Percentiles rank a stretch among this genome's conserved stretches.
These are phyloP conservation scores for roundworm (Caenorhabditis elegans) DNA, from an alignment of 1,140 invertebrate genomes.

Conservation along the genomic window DNA sequence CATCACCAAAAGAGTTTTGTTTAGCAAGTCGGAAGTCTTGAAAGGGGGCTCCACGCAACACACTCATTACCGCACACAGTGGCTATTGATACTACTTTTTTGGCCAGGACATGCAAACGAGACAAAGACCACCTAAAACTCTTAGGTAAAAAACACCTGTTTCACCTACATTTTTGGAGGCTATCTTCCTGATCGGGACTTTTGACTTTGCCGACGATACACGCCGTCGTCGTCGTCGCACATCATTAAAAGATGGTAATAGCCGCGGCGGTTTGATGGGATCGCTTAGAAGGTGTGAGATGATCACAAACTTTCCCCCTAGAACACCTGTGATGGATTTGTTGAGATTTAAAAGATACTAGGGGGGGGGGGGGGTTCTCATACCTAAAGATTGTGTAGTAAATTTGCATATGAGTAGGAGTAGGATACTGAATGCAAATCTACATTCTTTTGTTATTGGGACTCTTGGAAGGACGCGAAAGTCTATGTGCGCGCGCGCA, in stretches of 20 bases:
- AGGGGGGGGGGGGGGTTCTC: too few species aligned
- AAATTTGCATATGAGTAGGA: constrained; percentile 18
- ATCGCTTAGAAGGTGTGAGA: constrained; percentile 13
- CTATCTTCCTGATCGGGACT: not conserved
- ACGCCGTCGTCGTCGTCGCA: not conserved
- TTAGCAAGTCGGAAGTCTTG: not conserved
- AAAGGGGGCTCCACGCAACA: constrained; percentile 20
- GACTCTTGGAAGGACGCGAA: constrained; percentile 22
- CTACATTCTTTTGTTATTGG: constrained; percentile 20
- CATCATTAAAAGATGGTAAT: constrained; percentile 18
- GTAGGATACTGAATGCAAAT: constrained; percentile 10
- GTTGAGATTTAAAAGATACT: not conserved
- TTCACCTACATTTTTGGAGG: not conserved
- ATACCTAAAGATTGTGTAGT: not conserved
- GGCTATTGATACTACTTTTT: not conserved
- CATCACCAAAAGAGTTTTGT: not conserved
- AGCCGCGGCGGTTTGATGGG: not conserved
- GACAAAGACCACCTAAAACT: not conserved
- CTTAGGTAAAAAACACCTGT: not conserved
- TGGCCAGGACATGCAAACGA: too few species aligned
- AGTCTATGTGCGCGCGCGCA: not conserved
- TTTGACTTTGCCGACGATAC: not conserved
- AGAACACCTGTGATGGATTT: not conserved
- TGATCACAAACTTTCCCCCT: not conserved
- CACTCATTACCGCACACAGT: constrained; percentile 30